Base-by-base conservation (phyloP, 1,140 invertebrate genomes). In the Lepidurus packardi region DNA sequence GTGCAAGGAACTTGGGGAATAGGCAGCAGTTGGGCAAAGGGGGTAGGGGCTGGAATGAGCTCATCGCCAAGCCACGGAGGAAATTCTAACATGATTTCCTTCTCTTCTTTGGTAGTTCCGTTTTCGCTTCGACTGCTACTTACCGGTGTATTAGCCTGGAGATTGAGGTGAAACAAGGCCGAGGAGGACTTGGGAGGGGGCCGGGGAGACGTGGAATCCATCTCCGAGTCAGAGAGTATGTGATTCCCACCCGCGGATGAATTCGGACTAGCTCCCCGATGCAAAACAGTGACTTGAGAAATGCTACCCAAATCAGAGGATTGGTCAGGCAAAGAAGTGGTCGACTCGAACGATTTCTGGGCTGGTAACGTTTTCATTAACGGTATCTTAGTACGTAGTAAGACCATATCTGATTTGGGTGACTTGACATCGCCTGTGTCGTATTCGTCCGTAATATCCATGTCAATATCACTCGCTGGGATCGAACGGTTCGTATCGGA, bases 341-440 rank as follows among this genome's bases (percentile, higher is more conserved):
- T 80, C n/a, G 79, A 80, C 24, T 80, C 79, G 73, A 80, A 77
- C 1, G 79, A 80, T 74, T 80, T 80, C 43, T 80, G 79, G n/a
- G 76, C 21, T 5, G 77, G 79, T 7, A 80, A 76, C 8, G 53
- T 21, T 6, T 45, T 21, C 24, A 78, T 41, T 10, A 21, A 44
- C 34, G 24, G 53, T 65, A 65, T n/a, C 13, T 65, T 65, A 21
- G 53, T 21, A 21, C 16, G 53, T 16, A 21, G 53, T 65, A 65
- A 21, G 53, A 65, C 53, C 6, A 9, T 65, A 21, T 65, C 53
- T 7, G 53, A 65, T 16, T 65, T 65, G 53, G 13, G 21, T 9
- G 53, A 65, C 53, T 65, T 65, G n/a, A 16, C 53, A 13, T 65
- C 53, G 5, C 21, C 53, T 45, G 78, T 44, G 43, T 78, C 78